Conservation (phyloP, 2,888 invertebrate species). For the Pheosia gnoma region DNA sequence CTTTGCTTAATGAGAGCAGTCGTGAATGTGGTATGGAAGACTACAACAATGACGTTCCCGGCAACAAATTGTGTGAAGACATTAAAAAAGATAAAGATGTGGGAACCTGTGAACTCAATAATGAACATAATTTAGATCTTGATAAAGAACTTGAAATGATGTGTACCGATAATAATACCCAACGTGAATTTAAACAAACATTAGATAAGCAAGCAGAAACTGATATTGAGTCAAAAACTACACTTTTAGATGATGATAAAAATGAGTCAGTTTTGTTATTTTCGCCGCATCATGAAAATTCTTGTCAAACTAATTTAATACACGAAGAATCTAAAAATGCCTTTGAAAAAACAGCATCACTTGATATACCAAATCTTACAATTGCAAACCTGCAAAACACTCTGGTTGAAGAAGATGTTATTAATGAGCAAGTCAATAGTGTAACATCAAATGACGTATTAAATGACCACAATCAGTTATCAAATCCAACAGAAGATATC, state of each 20-base stretch:
- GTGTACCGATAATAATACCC: constrained; percentile 13
- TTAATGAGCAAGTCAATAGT: neutral
- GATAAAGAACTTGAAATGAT: constrained; percentile 8
- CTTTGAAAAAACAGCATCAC: neutral
- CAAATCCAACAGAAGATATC: neutral
- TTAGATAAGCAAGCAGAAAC: neutral
- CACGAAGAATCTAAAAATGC: neutral
- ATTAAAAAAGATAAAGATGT: constrained; percentile 6
- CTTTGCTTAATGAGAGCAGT: constrained; percentile 5
- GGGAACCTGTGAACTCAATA: constrained; percentile 8
- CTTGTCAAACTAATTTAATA: neutral
- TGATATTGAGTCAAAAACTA: neutral
- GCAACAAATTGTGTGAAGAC: constrained; percentile 10
- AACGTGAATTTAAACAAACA: constrained; percentile 13
- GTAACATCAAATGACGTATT: neutral
- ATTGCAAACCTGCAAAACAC: neutral
- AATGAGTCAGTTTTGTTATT: neutral
- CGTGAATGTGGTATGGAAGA: constrained; percentile 8
- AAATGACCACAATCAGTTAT: neutral
- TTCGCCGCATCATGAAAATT: neutral
- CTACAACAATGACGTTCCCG: constrained; percentile 1
- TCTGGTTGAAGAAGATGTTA: neutral
- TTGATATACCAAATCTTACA: neutral
- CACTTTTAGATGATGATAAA: neutral
- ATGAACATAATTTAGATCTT: constrained; percentile 7